Evolutionary conservation across 1,140 invertebrate species (phyloP).

Genomic region (Panulirus ornatus): DNA sequence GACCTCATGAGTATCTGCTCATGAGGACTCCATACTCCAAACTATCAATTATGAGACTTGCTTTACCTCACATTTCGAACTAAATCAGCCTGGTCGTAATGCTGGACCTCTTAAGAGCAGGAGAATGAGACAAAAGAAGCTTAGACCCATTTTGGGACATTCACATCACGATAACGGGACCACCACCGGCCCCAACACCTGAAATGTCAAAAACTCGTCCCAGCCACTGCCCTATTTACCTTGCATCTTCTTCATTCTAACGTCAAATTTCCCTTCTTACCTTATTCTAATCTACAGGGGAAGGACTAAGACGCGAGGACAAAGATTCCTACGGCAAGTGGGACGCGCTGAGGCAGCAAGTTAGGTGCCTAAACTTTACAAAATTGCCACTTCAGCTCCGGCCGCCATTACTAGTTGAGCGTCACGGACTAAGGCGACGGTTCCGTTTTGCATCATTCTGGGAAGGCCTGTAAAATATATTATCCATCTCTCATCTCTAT

Average conservation of each 20-base stretch:
- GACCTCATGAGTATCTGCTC: no score
- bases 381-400: not conserved
- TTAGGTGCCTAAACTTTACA: not conserved
- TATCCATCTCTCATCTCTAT: no score
- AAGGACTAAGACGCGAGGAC: not conserved
- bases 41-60: no score
- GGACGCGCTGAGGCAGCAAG: not conserved
- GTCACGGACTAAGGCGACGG: conserved; percentile 24
- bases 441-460: conserved; percentile 11
- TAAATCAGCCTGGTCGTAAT: no score
- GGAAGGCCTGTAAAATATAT: no score
- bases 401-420: conserved; percentile 46
- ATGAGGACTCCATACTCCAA: no score
- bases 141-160: no score
- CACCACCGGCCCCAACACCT: no score
- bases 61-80: no score
- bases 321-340: not conserved
- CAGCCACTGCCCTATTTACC: not conserved
- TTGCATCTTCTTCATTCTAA: not conserved
- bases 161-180: no score
- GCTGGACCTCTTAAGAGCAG: no score
- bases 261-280: not conserved
- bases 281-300: conserved; percentile 16
- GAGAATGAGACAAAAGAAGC: no score
- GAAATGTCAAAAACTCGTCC: not conserved